A percentile compares a stretch with the other conserved stretches of the same genome.
phyloP scores from a whole-genome alignment of 1,140 invertebrate species.

The Zaprionus africanus region DNA sequence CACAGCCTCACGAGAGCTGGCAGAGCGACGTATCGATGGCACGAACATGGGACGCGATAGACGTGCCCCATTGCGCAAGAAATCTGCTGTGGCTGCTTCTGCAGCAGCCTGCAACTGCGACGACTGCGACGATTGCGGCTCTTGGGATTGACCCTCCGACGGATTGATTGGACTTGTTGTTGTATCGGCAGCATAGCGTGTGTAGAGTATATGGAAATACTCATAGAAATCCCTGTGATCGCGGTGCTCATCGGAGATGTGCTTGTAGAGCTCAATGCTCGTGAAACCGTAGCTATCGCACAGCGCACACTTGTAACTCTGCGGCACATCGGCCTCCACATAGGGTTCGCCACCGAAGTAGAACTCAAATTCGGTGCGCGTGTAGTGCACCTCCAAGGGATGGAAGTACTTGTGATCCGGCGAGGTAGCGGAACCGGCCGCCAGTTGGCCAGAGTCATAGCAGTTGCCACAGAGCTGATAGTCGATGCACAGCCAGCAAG shows the following conservation, averaged over 20 bases:
- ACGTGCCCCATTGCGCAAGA: background rate
- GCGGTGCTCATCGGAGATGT: conserved; percentile 23
- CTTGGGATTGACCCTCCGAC: background rate
- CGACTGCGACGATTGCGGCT: too few species aligned
- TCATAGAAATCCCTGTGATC: conserved; percentile 34
- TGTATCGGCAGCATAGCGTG: conserved; percentile 1
- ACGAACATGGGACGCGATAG: background rate
- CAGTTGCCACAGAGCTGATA: conserved; percentile 55
- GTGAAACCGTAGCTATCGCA: conserved; percentile 29
- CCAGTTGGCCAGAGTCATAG: conserved; percentile 19
- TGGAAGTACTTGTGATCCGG: conserved; percentile 47
- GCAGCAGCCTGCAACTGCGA: background rate
- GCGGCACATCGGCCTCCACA: conserved; percentile 4
- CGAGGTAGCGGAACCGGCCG: background rate
- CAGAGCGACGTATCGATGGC: background rate
- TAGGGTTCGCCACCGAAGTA: conserved; percentile 44
- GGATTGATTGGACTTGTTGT: too few species aligned
- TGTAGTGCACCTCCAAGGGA: conserved; percentile 42
- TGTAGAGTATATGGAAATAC: conserved; percentile 29
- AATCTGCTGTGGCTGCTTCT: background rate
- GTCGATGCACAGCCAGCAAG: conserved; percentile 40
- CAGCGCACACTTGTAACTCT: conserved; percentile 61
- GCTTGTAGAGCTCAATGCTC: conserved; percentile 7
- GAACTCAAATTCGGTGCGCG: conserved; percentile 34
- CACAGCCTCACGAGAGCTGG: conserved; percentile 4